phyloP scores from a whole-genome alignment of 2,113 vertebrate genomes.

The Ardeotis arabs region DNA sequence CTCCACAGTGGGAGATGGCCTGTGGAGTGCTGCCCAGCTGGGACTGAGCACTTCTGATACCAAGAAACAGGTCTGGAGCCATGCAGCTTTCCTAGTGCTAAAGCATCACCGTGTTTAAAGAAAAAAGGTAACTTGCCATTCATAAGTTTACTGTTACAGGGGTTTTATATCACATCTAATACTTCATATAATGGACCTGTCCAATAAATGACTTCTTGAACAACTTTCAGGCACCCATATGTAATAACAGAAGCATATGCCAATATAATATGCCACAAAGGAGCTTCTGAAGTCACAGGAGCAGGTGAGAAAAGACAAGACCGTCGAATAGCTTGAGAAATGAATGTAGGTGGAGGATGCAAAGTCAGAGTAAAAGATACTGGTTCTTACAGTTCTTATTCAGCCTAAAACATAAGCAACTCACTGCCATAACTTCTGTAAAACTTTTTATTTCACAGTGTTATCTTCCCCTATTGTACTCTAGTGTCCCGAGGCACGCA shows the following conservation, averaged over 20 bases:
- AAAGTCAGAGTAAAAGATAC: background rate
- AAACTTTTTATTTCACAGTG: background rate
- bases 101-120: background rate
- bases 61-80: fast-evolving
- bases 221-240: background rate
- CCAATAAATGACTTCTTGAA: background rate
- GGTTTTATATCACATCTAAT: background rate
- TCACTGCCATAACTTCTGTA: background rate
- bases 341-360: background rate
- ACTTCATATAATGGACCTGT: background rate
- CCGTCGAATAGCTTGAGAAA: background rate
- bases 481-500: background rate
- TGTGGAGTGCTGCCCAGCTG: too few relatives aligned
- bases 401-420: background rate
- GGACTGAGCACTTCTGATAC: background rate
- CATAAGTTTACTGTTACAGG: background rate
- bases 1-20: background rate
- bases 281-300: background rate
- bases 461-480: background rate
- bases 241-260: fast-evolving
- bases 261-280: background rate
- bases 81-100: background rate
- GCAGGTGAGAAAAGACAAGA: background rate
- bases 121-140: background rate
- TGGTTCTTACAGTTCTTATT: background rate